These are phyloP conservation scores for Nasonia giraulti DNA, from an alignment of 1,140 invertebrate genomes.

Conservation along the genomic window DNA sequence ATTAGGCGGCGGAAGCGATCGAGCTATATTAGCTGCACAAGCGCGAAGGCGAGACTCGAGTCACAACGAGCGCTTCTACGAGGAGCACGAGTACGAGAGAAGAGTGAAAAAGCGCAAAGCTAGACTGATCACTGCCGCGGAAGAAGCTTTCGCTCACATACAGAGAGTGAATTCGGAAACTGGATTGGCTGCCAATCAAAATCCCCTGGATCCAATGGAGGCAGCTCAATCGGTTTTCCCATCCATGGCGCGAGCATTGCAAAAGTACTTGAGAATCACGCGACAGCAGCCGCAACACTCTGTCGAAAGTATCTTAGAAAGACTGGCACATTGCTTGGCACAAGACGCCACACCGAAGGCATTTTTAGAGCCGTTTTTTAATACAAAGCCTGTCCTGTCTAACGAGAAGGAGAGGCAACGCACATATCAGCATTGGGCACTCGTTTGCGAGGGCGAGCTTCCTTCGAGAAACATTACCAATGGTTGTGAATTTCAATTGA, in stretches of 20 bases:
- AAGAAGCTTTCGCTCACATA: slow-evolving; percentile 98
- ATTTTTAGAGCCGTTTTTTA: slow-evolving; percentile 92
- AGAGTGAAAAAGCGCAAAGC: slow-evolving; percentile 93
- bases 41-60: slow-evolving; percentile 88
- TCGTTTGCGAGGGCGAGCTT: slow-evolving; percentile 90
- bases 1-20: slow-evolving; percentile 76
- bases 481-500: slow-evolving; percentile 90
- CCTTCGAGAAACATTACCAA: slow-evolving; percentile 88
- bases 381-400: slow-evolving; percentile 84
- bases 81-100: slow-evolving; percentile 97
- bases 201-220: slow-evolving; percentile 93
- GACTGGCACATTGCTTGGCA: slow-evolving; percentile 92
- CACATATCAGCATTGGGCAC: slow-evolving; percentile 90
- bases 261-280: slow-evolving; percentile 96
- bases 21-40: slow-evolving; percentile 82
- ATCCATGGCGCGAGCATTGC: slow-evolving; percentile 93
- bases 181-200: slow-evolving; percentile 70
- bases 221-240: slow-evolving; percentile 98
- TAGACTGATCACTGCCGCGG: slow-evolving; percentile 91
- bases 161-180: slow-evolving; percentile 84
- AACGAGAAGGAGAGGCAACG: slow-evolving; percentile 85
- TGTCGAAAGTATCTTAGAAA: slow-evolving; percentile 90
- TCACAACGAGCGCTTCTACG: slow-evolving; percentile 97
- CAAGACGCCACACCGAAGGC: slow-evolving; percentile 95
- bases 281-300: slow-evolving; percentile 96